Evolutionary conservation across 2,888 invertebrate genomes (phyloP).

Genomic region (Ormyrus nitidulus): DNA sequence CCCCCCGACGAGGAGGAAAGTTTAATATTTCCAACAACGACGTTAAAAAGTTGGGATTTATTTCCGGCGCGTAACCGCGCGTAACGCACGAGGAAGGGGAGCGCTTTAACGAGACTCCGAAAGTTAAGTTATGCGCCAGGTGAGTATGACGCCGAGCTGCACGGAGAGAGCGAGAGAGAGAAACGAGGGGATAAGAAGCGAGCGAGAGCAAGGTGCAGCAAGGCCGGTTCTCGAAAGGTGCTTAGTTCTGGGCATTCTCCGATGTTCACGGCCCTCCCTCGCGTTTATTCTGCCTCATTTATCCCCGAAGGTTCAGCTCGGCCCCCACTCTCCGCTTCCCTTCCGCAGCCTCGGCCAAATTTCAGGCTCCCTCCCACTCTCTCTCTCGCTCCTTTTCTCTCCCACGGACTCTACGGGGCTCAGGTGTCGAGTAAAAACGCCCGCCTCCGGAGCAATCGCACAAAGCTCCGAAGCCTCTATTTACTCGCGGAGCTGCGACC

Average conservation of each 20-base stretch:
- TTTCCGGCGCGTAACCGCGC: slow-evolving; percentile 28
- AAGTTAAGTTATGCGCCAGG: slow-evolving; percentile 61
- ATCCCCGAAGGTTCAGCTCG: slow-evolving; percentile 62
- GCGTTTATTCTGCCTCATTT: slow-evolving; percentile 67
- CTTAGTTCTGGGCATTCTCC: slow-evolving; percentile 64
- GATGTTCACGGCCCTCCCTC: slow-evolving; percentile 61
- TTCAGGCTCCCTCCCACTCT: background rate
- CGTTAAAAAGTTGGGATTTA: slow-evolving; percentile 29
- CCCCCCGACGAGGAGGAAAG: slow-evolving; percentile 5
- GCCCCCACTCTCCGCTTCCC: too few relatives aligned
- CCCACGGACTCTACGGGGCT: slow-evolving; percentile 52
- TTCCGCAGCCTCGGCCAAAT: background rate
- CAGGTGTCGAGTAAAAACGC: slow-evolving; percentile 66
- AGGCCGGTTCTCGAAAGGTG: slow-evolving; percentile 45
- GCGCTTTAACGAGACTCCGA: slow-evolving; percentile 58
- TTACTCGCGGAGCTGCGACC: slow-evolving; percentile 1
- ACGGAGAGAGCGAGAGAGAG: slow-evolving; percentile 4
- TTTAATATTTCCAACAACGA: slow-evolving; percentile 55
- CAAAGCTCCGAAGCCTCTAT: slow-evolving; percentile 29
- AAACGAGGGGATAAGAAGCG: background rate
- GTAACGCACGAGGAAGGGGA: slow-evolving; percentile 35
- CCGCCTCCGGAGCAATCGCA: slow-evolving; percentile 20
- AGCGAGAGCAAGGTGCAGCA: background rate
- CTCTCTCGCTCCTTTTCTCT: slow-evolving; percentile 16
- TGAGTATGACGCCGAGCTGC: slow-evolving; percentile 44